Evolutionary conservation across 2,797 vertebrate genomes (phyloP).

Genomic region (Margarornis squamiger): DNA sequence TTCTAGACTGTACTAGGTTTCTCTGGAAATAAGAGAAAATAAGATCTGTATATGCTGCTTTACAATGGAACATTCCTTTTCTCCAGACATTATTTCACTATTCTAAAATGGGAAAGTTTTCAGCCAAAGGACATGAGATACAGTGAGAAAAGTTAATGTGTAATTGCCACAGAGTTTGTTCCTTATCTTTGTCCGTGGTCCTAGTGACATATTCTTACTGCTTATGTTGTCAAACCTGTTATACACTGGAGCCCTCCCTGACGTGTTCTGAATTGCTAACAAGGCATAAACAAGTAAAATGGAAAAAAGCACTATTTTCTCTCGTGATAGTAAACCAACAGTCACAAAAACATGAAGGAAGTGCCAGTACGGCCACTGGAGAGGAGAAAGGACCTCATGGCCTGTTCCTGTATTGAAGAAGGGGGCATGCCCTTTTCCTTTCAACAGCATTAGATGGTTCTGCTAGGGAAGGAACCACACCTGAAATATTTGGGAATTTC

Average conservation of each 20-base stretch:
- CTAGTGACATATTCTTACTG: background rate
- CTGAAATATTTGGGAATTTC: background rate
- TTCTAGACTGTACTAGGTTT: background rate
- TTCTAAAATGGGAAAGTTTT: background rate
- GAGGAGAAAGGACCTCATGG: background rate
- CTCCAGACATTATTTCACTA: background rate
- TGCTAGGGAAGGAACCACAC: background rate
- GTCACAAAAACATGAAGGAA: background rate
- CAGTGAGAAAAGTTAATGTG: background rate
- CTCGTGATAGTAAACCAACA: background rate
- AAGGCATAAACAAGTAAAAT: background rate
- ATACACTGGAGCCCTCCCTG: background rate
- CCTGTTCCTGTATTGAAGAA: background rate
- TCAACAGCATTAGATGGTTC: background rate
- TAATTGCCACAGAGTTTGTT: background rate
- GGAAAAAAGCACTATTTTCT: background rate
- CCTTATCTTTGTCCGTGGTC: background rate
- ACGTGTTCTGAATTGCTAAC: background rate
- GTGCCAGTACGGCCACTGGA: background rate
- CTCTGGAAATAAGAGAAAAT: background rate
- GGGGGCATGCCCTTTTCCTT: background rate
- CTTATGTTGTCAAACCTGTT: slow-evolving; percentile 39
- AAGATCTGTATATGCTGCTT: background rate
- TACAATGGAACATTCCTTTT: background rate
- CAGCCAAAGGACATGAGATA: background rate